Base-by-base conservation (phyloP, 1,140 invertebrate species). In the Megathymus violae region DNA sequence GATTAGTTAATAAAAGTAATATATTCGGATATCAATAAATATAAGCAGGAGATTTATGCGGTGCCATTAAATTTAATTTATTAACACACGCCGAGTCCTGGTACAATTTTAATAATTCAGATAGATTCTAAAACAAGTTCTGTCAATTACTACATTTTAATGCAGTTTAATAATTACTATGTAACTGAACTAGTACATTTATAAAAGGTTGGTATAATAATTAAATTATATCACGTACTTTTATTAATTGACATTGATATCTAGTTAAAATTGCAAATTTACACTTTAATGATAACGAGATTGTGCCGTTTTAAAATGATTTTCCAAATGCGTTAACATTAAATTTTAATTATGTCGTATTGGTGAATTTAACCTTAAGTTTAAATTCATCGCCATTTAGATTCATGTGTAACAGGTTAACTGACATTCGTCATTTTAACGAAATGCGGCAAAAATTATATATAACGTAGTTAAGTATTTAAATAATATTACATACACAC, bases 121-220 rank as follows among this genome's bases (percentile, higher is more conserved):
- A 22, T 13, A 11, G 4, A 41, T 11, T 17, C 41, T 3, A 15
- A 16, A 41, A 54, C 19, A 41, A 9, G 36, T 14, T 17, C 51
- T 41, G 15, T 54, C 51, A 41, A 41, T 54, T 54, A 40, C 51
- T 54, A 40, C 11, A 0, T 41, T 54, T 54, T 54, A 54, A 41
- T 41, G 51, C 13, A 11, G 19, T 54, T 51, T 15, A 36, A 0
- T 41, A 41, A 54, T 54, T 54, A 54, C 5, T 25, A 54, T 54
- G 36, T 54, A 54, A 54, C 17, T 41, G 5, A 41, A 17, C 36
- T 54, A 54, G 50, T 41, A 17, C 2, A 22, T 22, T 7, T 17
- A 11, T 41, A 40, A 25, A 17, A 22, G 11, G 38, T 41, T 54
- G 19, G 17, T 16, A 9, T 38, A 51, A 51, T 51, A 40, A 43